Base-by-base conservation (phyloP, 2,797 vertebrate genomes). In the Gymnothorax javanicus region DNA sequence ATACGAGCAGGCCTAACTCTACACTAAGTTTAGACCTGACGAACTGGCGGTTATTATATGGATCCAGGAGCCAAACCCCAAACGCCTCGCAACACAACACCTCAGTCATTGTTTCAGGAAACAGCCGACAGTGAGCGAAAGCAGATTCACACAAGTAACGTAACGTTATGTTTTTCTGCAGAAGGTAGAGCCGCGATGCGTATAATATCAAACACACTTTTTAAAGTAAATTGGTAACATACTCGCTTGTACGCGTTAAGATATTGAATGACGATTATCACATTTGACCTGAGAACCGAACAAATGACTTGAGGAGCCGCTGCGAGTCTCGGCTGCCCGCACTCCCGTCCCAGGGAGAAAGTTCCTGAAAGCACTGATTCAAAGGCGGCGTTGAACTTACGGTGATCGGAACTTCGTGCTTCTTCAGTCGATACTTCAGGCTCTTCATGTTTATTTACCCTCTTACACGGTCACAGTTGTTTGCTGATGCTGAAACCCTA, bases 381-480 rank as follows among this genome's bases (percentile, higher is more conserved):
- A 54, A 54, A 23, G 77, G 54, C 43, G 17, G 77, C 54, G 59
- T 85, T 88, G 33, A 88, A 96, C 96, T 97, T 91, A 97, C 96
- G 88, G 95, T 96, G 93, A 97, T 96, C 85, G 94, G 96, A 12
- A 97, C 94, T 96, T 97, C 96, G 88, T 97, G 96, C 91, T 96
- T 97, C 91, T 96, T 97, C 95, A 97, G 86, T n/a, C 96, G 94
- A 91, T 96, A 96, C 92, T 96, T 97, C 27, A 97, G 92, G 91
- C 96, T 97, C 95, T 97, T 97, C 96, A 97, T 97, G n/a, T 90
- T 89, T 88, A 64, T 84, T 43, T 85, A 75, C 82, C 54, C 84
- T 79, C 50, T 71, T 60, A 86, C 33, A 33, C 73, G 79, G 82
- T 60, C 13, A 73, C 67, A 11, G 12, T 13, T 73, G 23, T 59